Conservation (phyloP, 2,888 invertebrate species). For the Aplocera efformata region DNA sequence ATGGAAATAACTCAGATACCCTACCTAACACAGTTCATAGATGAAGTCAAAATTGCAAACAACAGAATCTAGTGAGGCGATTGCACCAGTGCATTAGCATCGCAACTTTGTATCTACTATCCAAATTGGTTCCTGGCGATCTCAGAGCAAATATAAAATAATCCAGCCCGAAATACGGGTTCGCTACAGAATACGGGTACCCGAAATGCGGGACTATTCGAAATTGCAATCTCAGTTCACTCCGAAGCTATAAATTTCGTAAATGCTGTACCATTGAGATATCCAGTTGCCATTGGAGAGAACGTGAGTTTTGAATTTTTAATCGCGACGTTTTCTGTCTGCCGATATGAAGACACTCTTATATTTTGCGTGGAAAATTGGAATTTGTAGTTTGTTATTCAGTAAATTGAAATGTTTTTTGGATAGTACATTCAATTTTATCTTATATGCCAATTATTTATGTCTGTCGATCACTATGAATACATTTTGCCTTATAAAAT, state of each 20-base stretch:
- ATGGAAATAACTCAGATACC: too few species aligned
- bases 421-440: too few species aligned
- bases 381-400: too few species aligned
- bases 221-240: constrained; percentile 29
- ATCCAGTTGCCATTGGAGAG: constrained; percentile 21
- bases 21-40: not conserved
- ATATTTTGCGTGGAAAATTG: too few species aligned
- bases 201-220: constrained; percentile 7
- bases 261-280: constrained; percentile 37
- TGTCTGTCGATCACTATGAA: too few species aligned
- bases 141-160: constrained; percentile 21
- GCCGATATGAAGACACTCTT: constrained; percentile 2
- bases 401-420: too few species aligned
- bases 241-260: constrained; percentile 40
- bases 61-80: constrained; percentile 10
- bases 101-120: constrained; percentile 17
- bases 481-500: too few species aligned
- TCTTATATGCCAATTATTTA: too few species aligned
- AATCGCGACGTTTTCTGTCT: constrained; percentile 41
- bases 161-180: constrained; percentile 20
- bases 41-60: constrained; percentile 17
- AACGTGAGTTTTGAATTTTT: constrained; percentile 46
- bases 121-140: constrained; percentile 20
- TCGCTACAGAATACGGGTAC: constrained; percentile 3
- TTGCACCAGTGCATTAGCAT: constrained; percentile 21